A percentile compares a stretch with the other conserved stretches of the same genome.
These are phyloP conservation scores for Sinopyrophorus schimmeli DNA, from an alignment of 2,888 invertebrate species.

Conservation along the genomic window DNA sequence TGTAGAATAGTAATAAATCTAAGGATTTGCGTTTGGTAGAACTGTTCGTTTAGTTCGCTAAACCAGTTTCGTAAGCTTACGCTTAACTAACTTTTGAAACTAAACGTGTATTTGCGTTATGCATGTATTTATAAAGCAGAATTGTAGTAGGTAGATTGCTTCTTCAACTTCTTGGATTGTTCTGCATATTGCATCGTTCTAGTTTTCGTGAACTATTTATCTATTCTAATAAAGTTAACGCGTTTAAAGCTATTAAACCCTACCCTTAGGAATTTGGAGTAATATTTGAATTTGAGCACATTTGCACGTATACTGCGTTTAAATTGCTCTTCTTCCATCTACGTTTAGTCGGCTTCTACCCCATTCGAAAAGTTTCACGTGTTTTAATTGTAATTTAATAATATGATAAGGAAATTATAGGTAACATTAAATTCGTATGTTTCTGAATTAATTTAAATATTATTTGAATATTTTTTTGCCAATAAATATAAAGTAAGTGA, in stretches of 20 bases:
- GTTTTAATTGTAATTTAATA: too few relatives aligned
- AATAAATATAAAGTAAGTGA: too few relatives aligned
- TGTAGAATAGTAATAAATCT: too few relatives aligned
- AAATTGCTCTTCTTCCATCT: too few relatives aligned
- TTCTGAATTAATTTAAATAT: too few relatives aligned
- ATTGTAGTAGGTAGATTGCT: neutral
- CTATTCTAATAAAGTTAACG: slow-evolving; percentile 1
- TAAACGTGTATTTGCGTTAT: neutral
- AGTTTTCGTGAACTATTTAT: neutral
- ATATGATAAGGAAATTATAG: too few relatives aligned
- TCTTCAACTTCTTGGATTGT: neutral
- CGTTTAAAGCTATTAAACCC: neutral
- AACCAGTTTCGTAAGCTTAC: neutral
- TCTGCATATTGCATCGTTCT: neutral
- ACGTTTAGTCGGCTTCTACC: too few relatives aligned
- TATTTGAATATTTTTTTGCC: too few relatives aligned
- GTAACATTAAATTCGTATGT: too few relatives aligned
- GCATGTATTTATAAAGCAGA: too few relatives aligned
- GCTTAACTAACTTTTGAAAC: slow-evolving; percentile 1
- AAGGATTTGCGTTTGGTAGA: slow-evolving; percentile 2
- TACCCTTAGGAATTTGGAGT: neutral
- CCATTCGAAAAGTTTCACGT: too few relatives aligned
- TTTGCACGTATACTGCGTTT: neutral
- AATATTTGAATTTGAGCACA: neutral
- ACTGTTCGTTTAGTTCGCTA: slow-evolving; percentile 2